Percentiles rank a stretch among this genome's conserved stretches.
Evolutionary conservation across 2,113 vertebrate species (phyloP).

Genomic region (Nettapus auritus): DNA sequence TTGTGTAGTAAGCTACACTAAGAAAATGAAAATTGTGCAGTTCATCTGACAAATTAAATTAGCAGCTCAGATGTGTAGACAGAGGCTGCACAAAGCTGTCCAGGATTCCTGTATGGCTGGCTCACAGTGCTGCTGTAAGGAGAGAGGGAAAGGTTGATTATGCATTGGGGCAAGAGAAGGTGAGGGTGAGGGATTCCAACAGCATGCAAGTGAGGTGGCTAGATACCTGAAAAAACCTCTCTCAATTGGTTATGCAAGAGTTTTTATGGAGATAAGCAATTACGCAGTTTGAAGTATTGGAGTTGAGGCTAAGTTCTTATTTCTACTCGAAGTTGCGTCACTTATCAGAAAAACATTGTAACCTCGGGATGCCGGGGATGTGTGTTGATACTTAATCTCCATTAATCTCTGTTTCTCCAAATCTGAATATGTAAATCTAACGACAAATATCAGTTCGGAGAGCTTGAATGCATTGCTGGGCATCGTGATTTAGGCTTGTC

Average conservation of each 20-base stretch:
- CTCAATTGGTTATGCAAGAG: not conserved
- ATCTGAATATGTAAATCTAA: not conserved
- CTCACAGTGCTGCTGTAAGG: not conserved
- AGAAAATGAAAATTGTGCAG: not conserved
- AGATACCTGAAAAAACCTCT: not conserved
- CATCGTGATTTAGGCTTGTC: not conserved
- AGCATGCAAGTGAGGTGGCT: not conserved
- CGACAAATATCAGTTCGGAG: not conserved
- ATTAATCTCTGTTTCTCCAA: not conserved
- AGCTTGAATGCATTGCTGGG: not conserved
- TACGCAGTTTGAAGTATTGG: not conserved
- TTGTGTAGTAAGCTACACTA: not conserved
- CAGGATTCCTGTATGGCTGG: not conserved
- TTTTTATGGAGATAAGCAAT: not conserved
- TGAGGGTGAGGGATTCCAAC: not conserved
- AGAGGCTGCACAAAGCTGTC: not conserved
- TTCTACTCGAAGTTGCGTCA: not conserved
- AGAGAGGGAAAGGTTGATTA: not conserved
- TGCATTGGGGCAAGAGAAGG: not conserved
- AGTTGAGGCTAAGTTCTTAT: not conserved
- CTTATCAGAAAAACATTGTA: not conserved
- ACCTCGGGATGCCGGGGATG: not conserved
- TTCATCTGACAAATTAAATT: not conserved
- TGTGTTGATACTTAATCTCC: too few species aligned
- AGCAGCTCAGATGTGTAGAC: not conserved